A percentile compares a stretch with the other conserved stretches of the same genome.
Evolutionary conservation across 2,888 invertebrate genomes (phyloP).

Genomic region (Baronia brevicornis): DNA sequence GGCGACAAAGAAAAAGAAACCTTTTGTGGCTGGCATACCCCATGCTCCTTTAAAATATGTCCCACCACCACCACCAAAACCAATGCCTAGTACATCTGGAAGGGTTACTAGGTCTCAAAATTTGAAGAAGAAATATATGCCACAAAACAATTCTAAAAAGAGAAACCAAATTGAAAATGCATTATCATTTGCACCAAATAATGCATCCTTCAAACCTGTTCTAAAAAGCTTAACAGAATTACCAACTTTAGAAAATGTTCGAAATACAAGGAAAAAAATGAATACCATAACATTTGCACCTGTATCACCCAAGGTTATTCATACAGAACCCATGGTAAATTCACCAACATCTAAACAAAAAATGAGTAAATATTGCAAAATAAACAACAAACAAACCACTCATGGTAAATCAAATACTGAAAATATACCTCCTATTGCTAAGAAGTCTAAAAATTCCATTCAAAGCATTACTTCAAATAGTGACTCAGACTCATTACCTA

Average conservation of each 20-base stretch:
- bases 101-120: slow-evolving; percentile 54
- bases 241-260: slow-evolving; percentile 25
- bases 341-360: background rate
- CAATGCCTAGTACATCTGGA: slow-evolving; percentile 45
- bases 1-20: slow-evolving; percentile 49
- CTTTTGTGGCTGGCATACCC: slow-evolving; percentile 48
- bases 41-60: slow-evolving; percentile 40
- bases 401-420: background rate
- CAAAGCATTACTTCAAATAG: slow-evolving; percentile 2
- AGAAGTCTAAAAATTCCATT: background rate
- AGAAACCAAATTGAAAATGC: slow-evolving; percentile 13
- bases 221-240: slow-evolving; percentile 33
- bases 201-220: slow-evolving; percentile 64
- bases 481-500: background rate
- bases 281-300: slow-evolving; percentile 5
- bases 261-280: slow-evolving; percentile 20
- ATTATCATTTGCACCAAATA: slow-evolving; percentile 69
- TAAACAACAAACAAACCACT: too few relatives aligned
- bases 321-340: background rate
- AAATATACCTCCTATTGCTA: background rate
- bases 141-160: slow-evolving; percentile 15
- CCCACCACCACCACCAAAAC: slow-evolving; percentile 41
- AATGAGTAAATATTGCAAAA: too few relatives aligned
- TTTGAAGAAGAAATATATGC: slow-evolving; percentile 20
- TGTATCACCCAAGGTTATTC: background rate